These are phyloP conservation scores for Patella caerulea DNA, from an alignment of 2,888 invertebrate genomes.

Conservation along the genomic window DNA sequence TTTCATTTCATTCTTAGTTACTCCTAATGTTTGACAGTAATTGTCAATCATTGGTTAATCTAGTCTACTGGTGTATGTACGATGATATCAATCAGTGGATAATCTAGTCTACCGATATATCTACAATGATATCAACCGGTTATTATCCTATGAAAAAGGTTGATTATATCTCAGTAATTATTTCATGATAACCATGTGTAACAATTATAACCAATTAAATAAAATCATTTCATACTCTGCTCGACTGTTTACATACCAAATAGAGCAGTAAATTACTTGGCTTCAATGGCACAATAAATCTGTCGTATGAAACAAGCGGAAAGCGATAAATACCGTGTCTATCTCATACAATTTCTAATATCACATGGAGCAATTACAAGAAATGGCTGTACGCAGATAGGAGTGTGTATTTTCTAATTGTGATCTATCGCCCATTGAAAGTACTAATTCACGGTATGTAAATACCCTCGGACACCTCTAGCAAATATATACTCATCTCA, in stretches of 20 bases:
- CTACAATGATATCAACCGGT: no score
- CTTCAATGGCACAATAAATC: slow-evolving; percentile 4
- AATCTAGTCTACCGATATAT: no score
- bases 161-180: no score
- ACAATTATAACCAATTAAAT: slow-evolving; percentile 7
- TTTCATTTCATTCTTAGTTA: no score
- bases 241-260: background rate
- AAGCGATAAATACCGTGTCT: background rate
- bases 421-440: slow-evolving; percentile 6
- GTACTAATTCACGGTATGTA: no score
- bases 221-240: background rate
- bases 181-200: background rate
- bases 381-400: background rate
- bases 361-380: background rate
- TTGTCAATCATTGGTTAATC: no score
- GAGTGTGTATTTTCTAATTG: slow-evolving; percentile 2
- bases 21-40: no score
- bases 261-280: slow-evolving; percentile 5
- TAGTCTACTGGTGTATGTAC: no score
- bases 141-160: no score
- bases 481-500: no score
- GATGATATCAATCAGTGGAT: no score
- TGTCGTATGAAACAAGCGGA: background rate
- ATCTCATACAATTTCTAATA: background rate
- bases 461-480: no score